phyloP scores from a whole-genome alignment of 2,797 vertebrate species.

The Gambelia wislizenii region DNA sequence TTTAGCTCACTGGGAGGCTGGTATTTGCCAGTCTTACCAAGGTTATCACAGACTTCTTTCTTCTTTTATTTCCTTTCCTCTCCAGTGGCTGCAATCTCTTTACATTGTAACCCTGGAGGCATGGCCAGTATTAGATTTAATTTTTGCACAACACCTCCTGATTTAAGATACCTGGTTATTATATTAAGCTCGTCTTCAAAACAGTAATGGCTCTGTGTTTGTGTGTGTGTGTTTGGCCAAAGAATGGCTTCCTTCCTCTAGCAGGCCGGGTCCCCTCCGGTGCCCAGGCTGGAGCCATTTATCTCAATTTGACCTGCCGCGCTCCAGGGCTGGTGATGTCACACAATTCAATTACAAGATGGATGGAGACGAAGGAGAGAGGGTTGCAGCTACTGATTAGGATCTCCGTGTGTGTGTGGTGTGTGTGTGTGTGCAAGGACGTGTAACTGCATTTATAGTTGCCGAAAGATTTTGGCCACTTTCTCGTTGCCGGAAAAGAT shows the following conservation, averaged over 20 bases:
- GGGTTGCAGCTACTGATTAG: neutral
- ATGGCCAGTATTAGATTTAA: no score
- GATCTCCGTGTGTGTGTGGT: neutral
- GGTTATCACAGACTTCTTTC: no score
- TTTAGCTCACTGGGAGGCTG: no score
- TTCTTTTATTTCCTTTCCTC: neutral
- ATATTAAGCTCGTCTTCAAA: neutral
- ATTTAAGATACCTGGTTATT: neutral
- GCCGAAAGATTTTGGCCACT: neutral
- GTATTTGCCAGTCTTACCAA: neutral
- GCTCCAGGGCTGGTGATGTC: neutral
- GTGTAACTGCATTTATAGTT: no score
- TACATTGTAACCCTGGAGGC: neutral
- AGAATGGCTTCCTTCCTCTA: neutral
- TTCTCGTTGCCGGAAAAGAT: neutral
- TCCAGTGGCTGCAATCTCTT: neutral
- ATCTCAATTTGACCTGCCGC: constrained; percentile 32
- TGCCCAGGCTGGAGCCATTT: neutral
- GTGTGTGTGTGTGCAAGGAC: neutral
- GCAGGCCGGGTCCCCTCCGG: neutral
- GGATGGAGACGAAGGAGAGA: neutral
- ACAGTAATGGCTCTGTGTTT: neutral
- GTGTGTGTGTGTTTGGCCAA: no score
- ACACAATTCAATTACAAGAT: constrained; percentile 35
- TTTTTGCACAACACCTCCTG: neutral